Percentiles rank a stretch among this genome's conserved stretches.
Evolutionary conservation across 1,140 invertebrate species (phyloP).

Genomic region (Heliconius hermathena): DNA sequence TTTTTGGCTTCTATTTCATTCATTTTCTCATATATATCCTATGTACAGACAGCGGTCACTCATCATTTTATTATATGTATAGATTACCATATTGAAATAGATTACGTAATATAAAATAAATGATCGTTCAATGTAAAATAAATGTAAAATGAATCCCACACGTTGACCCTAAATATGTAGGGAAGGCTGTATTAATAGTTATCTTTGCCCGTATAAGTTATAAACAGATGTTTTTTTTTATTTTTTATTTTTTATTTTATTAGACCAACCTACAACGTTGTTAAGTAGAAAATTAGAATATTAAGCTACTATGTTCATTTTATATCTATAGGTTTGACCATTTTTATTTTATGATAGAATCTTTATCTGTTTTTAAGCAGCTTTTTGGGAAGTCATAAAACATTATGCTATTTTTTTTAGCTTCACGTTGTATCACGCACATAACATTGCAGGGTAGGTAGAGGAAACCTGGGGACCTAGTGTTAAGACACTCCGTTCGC

Average conservation of each 20-base stretch:
- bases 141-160: background rate
- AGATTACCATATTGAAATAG: background rate
- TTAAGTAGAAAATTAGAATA: constrained; percentile 3
- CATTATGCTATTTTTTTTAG: no score
- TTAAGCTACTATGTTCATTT: background rate
- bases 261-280: constrained; percentile 10
- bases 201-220: background rate
- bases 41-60: no score
- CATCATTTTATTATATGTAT: no score
- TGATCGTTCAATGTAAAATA: background rate
- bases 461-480: no score
- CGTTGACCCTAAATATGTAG: constrained; percentile 5
- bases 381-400: background rate
- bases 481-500: no score
- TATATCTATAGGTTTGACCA: background rate
- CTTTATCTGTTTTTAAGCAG: background rate
- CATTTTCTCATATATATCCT: no score
- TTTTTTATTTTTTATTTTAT: background rate
- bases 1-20: no score
- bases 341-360: background rate
- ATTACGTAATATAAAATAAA: background rate
- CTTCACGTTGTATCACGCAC: no score
- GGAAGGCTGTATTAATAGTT: constrained; percentile 12
- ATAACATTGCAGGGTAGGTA: no score
- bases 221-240: background rate